Evolutionary conservation across 2,888 invertebrate species (phyloP).

Genomic region (Trachelus iudaicus): DNA sequence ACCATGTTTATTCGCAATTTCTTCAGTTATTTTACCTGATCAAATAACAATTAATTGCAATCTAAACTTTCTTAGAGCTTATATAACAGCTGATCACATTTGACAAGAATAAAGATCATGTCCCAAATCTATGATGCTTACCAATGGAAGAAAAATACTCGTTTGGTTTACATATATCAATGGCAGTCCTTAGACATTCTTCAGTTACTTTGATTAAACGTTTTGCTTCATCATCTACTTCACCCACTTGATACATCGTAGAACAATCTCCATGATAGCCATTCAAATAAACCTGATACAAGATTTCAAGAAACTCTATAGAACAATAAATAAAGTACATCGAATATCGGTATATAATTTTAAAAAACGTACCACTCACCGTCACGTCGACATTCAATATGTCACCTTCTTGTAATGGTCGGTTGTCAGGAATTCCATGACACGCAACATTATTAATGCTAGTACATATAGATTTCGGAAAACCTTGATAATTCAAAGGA

Average conservation of each 20-base stretch:
- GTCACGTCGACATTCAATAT: conserved; percentile 93
- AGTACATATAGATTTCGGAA: conserved; percentile 91
- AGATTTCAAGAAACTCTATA: conserved; percentile 10
- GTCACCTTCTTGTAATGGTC: conserved; percentile 85
- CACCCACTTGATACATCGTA: conserved; percentile 85
- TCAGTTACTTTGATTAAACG: conserved; percentile 78
- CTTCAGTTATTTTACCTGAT: conserved; percentile 73
- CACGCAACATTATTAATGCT: conserved; percentile 92
- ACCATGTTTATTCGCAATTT: conserved; percentile 72
- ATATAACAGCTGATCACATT: neutral
- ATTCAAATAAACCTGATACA: conserved; percentile 76
- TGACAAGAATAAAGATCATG: neutral
- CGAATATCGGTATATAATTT: conserved; percentile 4
- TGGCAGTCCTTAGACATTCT: conserved; percentile 75
- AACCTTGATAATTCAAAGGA: conserved; percentile 84
- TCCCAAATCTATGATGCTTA: conserved; percentile 49
- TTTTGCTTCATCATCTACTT: conserved; percentile 80
- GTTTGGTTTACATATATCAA: conserved; percentile 69
- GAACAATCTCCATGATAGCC: conserved; percentile 95
- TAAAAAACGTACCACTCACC: conserved; percentile 68
- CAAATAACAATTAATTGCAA: neutral
- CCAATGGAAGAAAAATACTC: conserved; percentile 68
- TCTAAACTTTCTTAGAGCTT: neutral
- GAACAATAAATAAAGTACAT: conserved; percentile 11
- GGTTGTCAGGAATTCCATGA: conserved; percentile 92